Percentiles rank a stretch among this genome's conserved stretches.
These are phyloP conservation scores for Numenius arquata DNA, from an alignment of 2,113 vertebrate species.

Conservation along the genomic window DNA sequence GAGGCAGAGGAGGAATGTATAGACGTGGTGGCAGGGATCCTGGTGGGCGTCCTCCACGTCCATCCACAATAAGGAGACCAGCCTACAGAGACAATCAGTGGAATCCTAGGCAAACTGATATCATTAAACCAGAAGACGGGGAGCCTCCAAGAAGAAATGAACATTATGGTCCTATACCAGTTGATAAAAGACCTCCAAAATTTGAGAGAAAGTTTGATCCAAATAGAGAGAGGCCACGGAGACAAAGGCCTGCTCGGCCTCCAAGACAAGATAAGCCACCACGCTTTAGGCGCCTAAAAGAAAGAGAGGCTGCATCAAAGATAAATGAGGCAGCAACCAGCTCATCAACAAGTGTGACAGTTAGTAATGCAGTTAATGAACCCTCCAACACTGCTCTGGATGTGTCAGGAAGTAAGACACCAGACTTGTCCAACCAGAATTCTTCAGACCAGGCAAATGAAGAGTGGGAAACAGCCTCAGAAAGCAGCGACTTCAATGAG, in stretches of 20 bases:
- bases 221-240: slow-evolving; percentile 87
- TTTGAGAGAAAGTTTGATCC: slow-evolving; percentile 89
- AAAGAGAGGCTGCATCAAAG: slow-evolving; percentile 86
- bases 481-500: slow-evolving; percentile 99
- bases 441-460: slow-evolving; percentile 99
- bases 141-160: slow-evolving; percentile 76
- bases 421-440: slow-evolving; percentile 97
- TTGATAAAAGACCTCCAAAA: slow-evolving; percentile 83
- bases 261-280: slow-evolving; percentile 97
- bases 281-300: slow-evolving; percentile 91
- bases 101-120: slow-evolving; percentile 89
- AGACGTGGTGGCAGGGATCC: slow-evolving; percentile 86
- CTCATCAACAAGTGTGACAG: slow-evolving; percentile 44
- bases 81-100: slow-evolving; percentile 87
- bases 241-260: slow-evolving; percentile 91
- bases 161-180: slow-evolving; percentile 66
- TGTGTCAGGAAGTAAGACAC: slow-evolving; percentile 89
- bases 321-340: slow-evolving; percentile 60
- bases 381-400: slow-evolving; percentile 62
- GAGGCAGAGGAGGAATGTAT: slow-evolving; percentile 90
- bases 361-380: slow-evolving; percentile 66
- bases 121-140: slow-evolving; percentile 73
- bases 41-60: slow-evolving; percentile 80
- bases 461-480: slow-evolving; percentile 98
- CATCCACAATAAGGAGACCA: slow-evolving; percentile 83